A percentile compares a stretch with the other conserved stretches of the same genome.
phyloP scores from a whole-genome alignment of 2,797 vertebrate genomes.

The Poeciliopsis gracilis region DNA sequence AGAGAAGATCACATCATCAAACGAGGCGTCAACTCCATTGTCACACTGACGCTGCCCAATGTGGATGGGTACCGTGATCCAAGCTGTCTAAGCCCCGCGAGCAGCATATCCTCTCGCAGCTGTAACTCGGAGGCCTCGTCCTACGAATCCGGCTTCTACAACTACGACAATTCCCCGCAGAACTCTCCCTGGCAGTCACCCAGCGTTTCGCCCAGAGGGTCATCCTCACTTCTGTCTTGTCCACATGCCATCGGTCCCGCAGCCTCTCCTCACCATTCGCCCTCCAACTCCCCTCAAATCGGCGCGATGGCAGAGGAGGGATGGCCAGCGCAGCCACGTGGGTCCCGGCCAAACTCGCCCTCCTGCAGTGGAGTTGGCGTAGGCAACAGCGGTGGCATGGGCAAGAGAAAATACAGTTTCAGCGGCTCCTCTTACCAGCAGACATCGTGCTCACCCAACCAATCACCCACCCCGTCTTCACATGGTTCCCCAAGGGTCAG shows the following conservation, averaged over 20 bases:
- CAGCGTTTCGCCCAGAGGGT: constrained; percentile 93
- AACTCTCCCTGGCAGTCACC: constrained; percentile 98
- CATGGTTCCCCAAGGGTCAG: constrained; percentile 91
- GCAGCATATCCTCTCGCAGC: constrained; percentile 96
- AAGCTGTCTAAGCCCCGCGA: constrained; percentile 93
- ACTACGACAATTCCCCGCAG: constrained; percentile 92
- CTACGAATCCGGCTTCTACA: constrained; percentile 94
- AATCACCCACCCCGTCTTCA: constrained; percentile 89
- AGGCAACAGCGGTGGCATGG: constrained; percentile 48
- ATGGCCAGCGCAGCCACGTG: constrained; percentile 83
- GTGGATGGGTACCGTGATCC: constrained; percentile 95
- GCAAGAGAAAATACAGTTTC: constrained; percentile 94
- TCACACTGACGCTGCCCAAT: constrained; percentile 91
- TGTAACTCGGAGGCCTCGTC: constrained; percentile 97
- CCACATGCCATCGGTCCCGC: constrained; percentile 83
- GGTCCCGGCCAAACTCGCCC: constrained; percentile 89
- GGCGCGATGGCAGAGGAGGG: constrained; percentile 90
- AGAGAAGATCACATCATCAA: constrained; percentile 76
- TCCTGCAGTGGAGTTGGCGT: constrained; percentile 75
- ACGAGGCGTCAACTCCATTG: constrained; percentile 87
- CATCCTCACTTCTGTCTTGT: constrained; percentile 75
- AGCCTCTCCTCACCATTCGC: constrained; percentile 88
- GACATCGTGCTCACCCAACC: constrained; percentile 88
- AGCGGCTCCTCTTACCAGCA: constrained; percentile 84
- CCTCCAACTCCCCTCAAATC: constrained; percentile 89